Base-by-base conservation (phyloP, 2,113 vertebrate species). In the Uropsilus gracilis region DNA sequence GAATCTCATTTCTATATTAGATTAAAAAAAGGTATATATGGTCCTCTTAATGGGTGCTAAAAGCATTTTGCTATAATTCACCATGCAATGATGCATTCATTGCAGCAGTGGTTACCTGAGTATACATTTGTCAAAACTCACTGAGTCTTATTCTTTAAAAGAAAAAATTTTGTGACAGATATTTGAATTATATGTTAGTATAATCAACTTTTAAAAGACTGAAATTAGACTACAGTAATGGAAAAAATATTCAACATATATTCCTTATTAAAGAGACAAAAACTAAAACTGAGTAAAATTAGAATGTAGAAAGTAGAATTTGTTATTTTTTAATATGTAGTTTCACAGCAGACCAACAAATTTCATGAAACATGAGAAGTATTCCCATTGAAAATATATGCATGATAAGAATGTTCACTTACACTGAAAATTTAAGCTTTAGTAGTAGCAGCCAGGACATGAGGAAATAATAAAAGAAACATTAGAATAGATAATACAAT, bases 151-250 rank as follows among this genome's bases (percentile, higher is more conserved):
- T 66, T 90, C 28, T 87, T 83, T 73, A 44, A n/a, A 76, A 72
- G 6, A 30, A 24, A 61, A 46, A n/a, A n/a, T n/a, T n/a, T n/a
- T n/a, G n/a, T n/a, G n/a, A n/a, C n/a, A n/a, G n/a, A n/a, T n/a
- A n/a, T n/a, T n/a, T n/a, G n/a, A n/a, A n/a, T n/a, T n/a, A n/a
- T n/a, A n/a, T n/a, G n/a, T n/a, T n/a, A n/a, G n/a, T n/a, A n/a
- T n/a, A n/a, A n/a, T n/a, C n/a, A n/a, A 95, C 42, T 89, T 87
- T 82, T 22, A 82, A 37, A 88, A 64, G 18, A 77, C 73, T 63
- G 71, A 63, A 78, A 63, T 32, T 16, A 91, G 30, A 82, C 68
- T 93, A 16, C 81, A 12, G 28, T 48, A 75, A 76, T 30, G 88
- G 5, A 73, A 91, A 83, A 64, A 34, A 82, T 39, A 86, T 66